Conservation (phyloP, 2,797 vertebrate species). For the Thalassophryne amazonica region DNA sequence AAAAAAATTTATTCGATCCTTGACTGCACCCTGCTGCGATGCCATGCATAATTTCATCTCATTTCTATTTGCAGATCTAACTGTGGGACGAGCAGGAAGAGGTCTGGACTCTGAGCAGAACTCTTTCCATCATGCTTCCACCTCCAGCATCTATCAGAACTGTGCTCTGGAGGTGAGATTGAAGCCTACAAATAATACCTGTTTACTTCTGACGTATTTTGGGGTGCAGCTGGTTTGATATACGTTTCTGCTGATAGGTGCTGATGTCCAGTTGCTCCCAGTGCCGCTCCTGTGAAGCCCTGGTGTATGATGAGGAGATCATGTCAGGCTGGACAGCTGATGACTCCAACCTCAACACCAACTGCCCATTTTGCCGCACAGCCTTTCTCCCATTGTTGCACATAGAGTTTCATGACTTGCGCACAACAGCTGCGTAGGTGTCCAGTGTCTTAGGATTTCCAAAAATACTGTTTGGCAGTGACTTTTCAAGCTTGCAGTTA, state of each 20-base stretch:
- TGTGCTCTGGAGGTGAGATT: slow-evolving; percentile 90
- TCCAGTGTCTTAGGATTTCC: background rate
- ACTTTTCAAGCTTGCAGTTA: no score
- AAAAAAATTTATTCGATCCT: no score
- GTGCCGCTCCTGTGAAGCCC: slow-evolving; percentile 86
- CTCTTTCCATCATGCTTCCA: slow-evolving; percentile 91
- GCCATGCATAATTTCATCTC: no score
- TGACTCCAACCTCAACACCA: slow-evolving; percentile 96
- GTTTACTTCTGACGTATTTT: background rate
- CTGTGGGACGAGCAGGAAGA: slow-evolving; percentile 77
- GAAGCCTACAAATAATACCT: background rate
- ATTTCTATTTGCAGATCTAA: slow-evolving; percentile 50
- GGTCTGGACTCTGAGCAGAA: slow-evolving; percentile 86
- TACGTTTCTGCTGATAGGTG: slow-evolving; percentile 74
- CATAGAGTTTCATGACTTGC: slow-evolving; percentile 93
- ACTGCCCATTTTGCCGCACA: slow-evolving; percentile 91
- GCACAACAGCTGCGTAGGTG: slow-evolving; percentile 83
- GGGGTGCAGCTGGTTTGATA: background rate
- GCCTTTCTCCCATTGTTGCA: slow-evolving; percentile 92
- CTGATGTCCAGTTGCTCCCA: slow-evolving; percentile 98
- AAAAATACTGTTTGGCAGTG: no score
- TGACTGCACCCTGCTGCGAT: no score
- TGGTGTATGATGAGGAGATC: slow-evolving; percentile 98
- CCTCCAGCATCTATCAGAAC: slow-evolving; percentile 96
- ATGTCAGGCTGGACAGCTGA: slow-evolving; percentile 98